Conservation (phyloP, 2,113 vertebrate genomes). For the Ibidorhyncha struthersii region DNA sequence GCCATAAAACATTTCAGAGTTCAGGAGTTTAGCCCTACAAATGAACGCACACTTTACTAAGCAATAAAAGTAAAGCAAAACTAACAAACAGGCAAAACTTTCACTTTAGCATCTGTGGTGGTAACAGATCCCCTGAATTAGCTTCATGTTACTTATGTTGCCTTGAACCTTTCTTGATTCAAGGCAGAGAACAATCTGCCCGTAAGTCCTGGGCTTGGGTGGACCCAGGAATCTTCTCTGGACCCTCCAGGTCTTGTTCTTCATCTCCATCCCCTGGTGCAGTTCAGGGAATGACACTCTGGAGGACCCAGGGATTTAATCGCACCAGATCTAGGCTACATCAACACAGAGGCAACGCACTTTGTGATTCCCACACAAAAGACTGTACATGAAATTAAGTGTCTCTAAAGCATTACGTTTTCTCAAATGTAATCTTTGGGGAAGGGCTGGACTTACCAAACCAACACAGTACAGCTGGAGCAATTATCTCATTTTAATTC, state of each 20-base stretch:
- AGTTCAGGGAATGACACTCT: background rate
- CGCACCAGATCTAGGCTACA: background rate
- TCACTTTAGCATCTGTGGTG: background rate
- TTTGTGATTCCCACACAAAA: background rate
- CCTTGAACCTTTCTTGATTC: background rate
- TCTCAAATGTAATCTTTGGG: background rate
- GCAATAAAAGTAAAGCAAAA: background rate
- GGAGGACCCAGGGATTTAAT: background rate
- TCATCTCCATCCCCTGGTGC: background rate
- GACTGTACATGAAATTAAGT: background rate
- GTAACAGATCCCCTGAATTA: background rate
- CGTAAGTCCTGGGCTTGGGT: background rate
- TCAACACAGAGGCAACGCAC: background rate
- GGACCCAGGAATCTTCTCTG: background rate
- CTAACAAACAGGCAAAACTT: background rate
- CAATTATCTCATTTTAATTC: background rate
- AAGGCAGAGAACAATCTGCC: background rate
- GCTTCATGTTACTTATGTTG: fast-evolving
- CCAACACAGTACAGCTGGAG: background rate
- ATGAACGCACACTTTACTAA: background rate
- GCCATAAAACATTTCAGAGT: background rate
- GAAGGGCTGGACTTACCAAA: background rate
- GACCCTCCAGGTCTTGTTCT: background rate
- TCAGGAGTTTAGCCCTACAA: background rate
- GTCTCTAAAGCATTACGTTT: background rate